phyloP scores from a whole-genome alignment of 2,888 invertebrate genomes.

The Lagria hirta region DNA sequence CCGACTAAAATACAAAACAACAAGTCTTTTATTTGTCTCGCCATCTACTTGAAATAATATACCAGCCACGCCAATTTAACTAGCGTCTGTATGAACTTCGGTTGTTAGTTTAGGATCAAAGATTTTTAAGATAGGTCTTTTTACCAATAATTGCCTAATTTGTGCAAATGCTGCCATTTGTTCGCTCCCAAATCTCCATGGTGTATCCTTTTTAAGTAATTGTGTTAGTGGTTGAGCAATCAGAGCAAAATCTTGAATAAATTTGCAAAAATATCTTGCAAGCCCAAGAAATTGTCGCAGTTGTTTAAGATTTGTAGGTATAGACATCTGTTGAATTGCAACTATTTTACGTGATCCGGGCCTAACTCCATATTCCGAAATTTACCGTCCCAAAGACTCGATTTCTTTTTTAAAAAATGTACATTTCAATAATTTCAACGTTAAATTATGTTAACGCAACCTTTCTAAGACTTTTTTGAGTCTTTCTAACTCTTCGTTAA shows the following conservation, averaged over 20 bases:
- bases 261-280: slow-evolving; percentile 1
- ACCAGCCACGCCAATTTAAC: slow-evolving; percentile 32
- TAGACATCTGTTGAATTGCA: no score
- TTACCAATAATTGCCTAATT: no score
- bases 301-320: no score
- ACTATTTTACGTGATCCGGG: slow-evolving; percentile 24
- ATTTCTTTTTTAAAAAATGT: slow-evolving; percentile 22
- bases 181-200: slow-evolving; percentile 6
- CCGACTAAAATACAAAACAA: slow-evolving; percentile 38
- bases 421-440: no score
- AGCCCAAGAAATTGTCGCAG: slow-evolving; percentile 16
- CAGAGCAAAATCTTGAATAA: no score
- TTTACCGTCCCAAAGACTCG: slow-evolving; percentile 14
- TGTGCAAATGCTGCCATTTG: slow-evolving; percentile 26
- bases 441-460: no score
- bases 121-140: no score
- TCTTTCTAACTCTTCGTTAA: slow-evolving; percentile 14
- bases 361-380: slow-evolving; percentile 17
- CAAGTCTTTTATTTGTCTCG: slow-evolving; percentile 21
- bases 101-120: no score
- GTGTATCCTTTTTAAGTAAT: neutral
- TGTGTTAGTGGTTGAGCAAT: neutral
- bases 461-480: no score
- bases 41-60: no score
- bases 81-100: no score